Base-by-base conservation (phyloP, 2,797 vertebrate species). In the Triplophysa yarkandensis region DNA sequence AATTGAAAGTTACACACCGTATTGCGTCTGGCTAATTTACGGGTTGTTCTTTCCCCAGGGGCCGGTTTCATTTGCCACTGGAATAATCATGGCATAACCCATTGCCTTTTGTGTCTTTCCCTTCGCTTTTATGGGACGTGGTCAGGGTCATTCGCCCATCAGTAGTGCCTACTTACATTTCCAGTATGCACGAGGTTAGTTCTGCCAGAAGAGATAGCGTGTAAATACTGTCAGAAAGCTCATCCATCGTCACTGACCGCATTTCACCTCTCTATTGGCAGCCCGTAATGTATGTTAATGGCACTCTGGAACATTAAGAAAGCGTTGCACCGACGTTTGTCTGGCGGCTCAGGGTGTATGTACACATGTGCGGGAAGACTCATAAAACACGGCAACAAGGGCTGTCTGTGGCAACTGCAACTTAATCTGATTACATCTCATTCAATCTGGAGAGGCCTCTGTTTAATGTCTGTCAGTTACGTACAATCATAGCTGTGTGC, bases 381-480 rank as follows among this genome's bases (percentile, higher is more conserved):
- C 81, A 86, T 84, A 85, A 86, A 87, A 65, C 81, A 87, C 17
- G 34, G 71, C 81, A 84, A 82, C 82, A 83, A 86, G 83, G 80
- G 73, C 83, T 80, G 70, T 83, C 79, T 85, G 85, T 79, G 85
- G 87, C 89, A 91, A 88, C 88, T 92, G 88, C 86, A 84, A 80
- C 84, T 86, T 90, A 91, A 92, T 90, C 86, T 88, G 86, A 91
- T 90, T 88, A 89, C 86, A 78, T 81, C 84, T 87, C 77, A 82
- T 88, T 88, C 84, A 84, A 81, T 86, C 83, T 86, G 79, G 75
- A 73, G 58, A 61, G 71, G 62, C 77, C 63, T 80, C 80, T 82
- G 74, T 80, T 77, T 80, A 74, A 82, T 63, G 73, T 64, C 67
- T 71, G 74, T 63, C 72, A 78, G 74, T 80, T 65, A 65, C 61